Evolutionary conservation across 2,797 vertebrate genomes (phyloP).

Genomic region (Hippoglossus hippoglossus): DNA sequence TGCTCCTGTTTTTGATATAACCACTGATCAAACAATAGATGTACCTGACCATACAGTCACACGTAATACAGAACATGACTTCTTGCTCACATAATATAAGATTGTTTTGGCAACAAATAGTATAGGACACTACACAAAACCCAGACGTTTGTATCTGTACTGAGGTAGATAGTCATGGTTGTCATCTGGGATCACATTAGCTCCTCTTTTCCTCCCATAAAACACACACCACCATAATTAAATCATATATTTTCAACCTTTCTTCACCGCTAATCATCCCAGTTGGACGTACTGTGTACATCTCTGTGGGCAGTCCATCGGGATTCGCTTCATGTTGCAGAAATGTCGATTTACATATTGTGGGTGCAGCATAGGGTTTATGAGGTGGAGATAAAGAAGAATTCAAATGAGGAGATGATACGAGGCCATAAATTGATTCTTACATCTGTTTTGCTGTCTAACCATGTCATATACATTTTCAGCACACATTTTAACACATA

Average conservation of each 20-base stretch:
- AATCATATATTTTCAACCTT: slow-evolving; percentile 39
- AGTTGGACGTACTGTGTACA: slow-evolving; percentile 26
- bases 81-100: slow-evolving; percentile 35
- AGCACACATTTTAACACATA: slow-evolving; percentile 7
- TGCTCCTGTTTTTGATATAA: background rate
- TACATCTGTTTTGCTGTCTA: slow-evolving; percentile 27
- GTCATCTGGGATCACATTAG: slow-evolving; percentile 62
- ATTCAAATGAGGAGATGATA: slow-evolving; percentile 17
- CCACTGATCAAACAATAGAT: slow-evolving; percentile 4
- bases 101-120: slow-evolving; percentile 40
- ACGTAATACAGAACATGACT: slow-evolving; percentile 18
- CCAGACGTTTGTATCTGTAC: slow-evolving; percentile 43
- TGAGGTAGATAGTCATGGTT: slow-evolving; percentile 70
- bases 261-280: slow-evolving; percentile 34
- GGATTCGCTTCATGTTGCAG: slow-evolving; percentile 32
- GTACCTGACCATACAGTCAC: background rate
- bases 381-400: slow-evolving; percentile 33
- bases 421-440: slow-evolving; percentile 29
- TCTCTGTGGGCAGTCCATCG: slow-evolving; percentile 20
- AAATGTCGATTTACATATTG: slow-evolving; percentile 27
- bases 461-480: slow-evolving; percentile 39
- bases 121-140: slow-evolving; percentile 41
- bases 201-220: slow-evolving; percentile 26
- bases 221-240: slow-evolving; percentile 43
- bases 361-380: slow-evolving; percentile 10